phyloP scores from a whole-genome alignment of 2,113 vertebrate species.

The Sturnira hondurensis region DNA sequence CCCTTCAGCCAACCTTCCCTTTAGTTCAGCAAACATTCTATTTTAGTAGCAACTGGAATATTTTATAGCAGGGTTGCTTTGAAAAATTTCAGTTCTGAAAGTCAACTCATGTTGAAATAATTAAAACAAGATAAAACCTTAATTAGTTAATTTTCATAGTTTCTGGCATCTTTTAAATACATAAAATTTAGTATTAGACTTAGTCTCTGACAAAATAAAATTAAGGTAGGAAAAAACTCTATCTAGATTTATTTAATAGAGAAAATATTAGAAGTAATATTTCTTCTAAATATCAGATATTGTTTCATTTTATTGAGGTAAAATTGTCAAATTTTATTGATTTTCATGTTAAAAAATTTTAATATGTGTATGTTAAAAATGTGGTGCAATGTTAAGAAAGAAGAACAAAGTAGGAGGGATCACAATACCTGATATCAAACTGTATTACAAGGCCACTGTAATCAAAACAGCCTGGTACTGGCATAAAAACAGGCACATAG shows the following conservation, averaged over 20 bases:
- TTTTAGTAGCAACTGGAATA: not conserved
- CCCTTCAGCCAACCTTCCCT: slow-evolving; percentile 20
- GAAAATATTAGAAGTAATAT: not conserved
- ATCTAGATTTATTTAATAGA: too few relatives aligned
- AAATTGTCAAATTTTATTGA: not conserved
- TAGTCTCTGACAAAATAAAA: slow-evolving; percentile 21
- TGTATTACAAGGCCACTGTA: too few relatives aligned
- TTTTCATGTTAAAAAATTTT: too few relatives aligned
- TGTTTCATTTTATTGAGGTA: not conserved
- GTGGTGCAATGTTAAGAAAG: too few relatives aligned
- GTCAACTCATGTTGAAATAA: slow-evolving; percentile 2
- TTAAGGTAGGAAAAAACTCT: not conserved
- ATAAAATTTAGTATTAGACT: not conserved
- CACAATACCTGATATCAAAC: too few relatives aligned
- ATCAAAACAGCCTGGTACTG: too few relatives aligned
- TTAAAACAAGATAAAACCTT: not conserved
- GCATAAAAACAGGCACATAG: too few relatives aligned
- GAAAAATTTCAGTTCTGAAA: not conserved
- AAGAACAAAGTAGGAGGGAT: too few relatives aligned
- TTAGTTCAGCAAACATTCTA: not conserved
- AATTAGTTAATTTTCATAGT: not conserved
- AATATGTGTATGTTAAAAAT: not conserved
- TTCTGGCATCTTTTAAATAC: not conserved
- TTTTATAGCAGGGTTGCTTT: not conserved
- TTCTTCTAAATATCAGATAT: not conserved